Conservation (phyloP, 2,888 invertebrate species). For the Macaria notata region DNA sequence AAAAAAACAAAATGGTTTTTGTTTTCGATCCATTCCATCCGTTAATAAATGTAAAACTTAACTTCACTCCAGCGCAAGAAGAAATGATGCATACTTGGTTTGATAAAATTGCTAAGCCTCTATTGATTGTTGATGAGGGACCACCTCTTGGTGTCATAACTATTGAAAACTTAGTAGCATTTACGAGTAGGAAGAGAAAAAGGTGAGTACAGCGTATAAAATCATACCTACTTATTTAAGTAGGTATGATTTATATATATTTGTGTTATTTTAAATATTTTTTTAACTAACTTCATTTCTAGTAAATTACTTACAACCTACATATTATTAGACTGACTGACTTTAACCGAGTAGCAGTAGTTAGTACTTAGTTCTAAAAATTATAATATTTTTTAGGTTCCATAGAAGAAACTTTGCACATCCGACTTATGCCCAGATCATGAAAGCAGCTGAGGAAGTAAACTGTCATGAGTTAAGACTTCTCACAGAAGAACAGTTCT, state of each 20-base stretch:
- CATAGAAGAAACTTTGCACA: slow-evolving; percentile 4
- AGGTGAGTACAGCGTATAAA: background rate
- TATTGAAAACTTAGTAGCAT: slow-evolving; percentile 5
- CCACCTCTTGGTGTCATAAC: slow-evolving; percentile 6
- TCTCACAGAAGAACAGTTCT: slow-evolving; percentile 1
- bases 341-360: too few relatives aligned
- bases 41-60: slow-evolving; percentile 1
- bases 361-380: too few relatives aligned
- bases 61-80: slow-evolving; percentile 1
- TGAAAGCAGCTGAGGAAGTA: slow-evolving; percentile 6
- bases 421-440: slow-evolving; percentile 7
- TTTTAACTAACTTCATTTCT: too few relatives aligned
- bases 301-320: too few relatives aligned
- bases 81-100: slow-evolving; percentile 4
- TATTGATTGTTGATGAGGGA: slow-evolving; percentile 6
- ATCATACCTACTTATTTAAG: too few relatives aligned
- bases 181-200: background rate
- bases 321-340: too few relatives aligned
- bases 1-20: background rate
- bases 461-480: slow-evolving; percentile 7
- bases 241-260: too few relatives aligned
- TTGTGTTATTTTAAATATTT: too few relatives aligned
- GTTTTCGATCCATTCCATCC: slow-evolving; percentile 6
- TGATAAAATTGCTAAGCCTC: slow-evolving; percentile 1
- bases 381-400: background rate